Evolutionary conservation across 1,140 invertebrate genomes (phyloP).

Genomic region (Meloidogyne floridensis): DNA sequence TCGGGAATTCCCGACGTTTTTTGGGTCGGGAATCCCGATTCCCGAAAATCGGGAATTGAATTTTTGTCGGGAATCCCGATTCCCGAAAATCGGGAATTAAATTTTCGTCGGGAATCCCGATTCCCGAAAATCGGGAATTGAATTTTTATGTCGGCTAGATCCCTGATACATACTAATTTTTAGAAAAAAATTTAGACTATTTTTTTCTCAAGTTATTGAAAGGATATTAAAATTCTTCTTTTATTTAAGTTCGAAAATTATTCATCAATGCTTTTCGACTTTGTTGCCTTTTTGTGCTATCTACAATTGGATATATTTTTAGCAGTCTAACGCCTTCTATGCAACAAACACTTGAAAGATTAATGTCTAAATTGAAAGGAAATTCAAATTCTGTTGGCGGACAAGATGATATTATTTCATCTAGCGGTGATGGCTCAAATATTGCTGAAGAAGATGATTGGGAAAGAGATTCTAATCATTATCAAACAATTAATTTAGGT

Average conservation of each 20-base stretch:
- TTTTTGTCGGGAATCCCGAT: too few relatives aligned
- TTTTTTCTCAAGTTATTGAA: neutral
- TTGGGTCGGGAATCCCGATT: too few relatives aligned
- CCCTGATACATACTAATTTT: too few relatives aligned
- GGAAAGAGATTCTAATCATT: slow-evolving; percentile 28
- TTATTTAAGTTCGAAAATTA: slow-evolving; percentile 17
- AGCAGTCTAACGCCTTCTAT: slow-evolving; percentile 25
- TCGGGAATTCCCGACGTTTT: too few relatives aligned
- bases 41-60: too few relatives aligned
- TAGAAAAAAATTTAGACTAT: too few relatives aligned
- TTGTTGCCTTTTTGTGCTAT: slow-evolving; percentile 13
- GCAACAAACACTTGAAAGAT: slow-evolving; percentile 12
- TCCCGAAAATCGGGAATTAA: too few relatives aligned
- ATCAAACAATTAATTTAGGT: slow-evolving; percentile 8
- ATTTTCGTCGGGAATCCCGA: too few relatives aligned
- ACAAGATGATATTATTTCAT: slow-evolving; percentile 39
- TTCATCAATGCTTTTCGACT: slow-evolving; percentile 2
- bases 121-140: too few relatives aligned
- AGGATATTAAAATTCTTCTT: neutral
- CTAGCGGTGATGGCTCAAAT: slow-evolving; percentile 40
- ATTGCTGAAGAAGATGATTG: slow-evolving; percentile 37
- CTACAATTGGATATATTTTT: slow-evolving; percentile 21
- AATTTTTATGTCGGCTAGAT: too few relatives aligned
- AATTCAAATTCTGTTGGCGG: neutral
- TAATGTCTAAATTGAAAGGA: slow-evolving; percentile 12